A percentile compares a stretch with the other conserved stretches of the same genome.
Evolutionary conservation across 2,113 vertebrate genomes (phyloP).

Genomic region (Nothocercus julius): DNA sequence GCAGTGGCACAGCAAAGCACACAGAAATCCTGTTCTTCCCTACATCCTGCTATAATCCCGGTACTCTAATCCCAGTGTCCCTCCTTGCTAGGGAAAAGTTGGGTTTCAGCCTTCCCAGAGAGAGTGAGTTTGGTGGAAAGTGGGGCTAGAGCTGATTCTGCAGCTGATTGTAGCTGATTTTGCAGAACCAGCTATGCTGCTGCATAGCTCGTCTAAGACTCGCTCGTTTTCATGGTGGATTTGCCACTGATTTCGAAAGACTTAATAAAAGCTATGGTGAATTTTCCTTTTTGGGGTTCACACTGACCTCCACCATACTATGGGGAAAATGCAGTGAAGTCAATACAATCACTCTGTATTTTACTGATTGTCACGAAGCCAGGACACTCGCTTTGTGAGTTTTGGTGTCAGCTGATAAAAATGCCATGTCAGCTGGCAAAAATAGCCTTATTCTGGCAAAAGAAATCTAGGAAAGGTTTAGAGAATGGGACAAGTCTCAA

Average conservation of each 20-base stretch:
- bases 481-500: background rate
- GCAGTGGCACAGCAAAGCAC: background rate
- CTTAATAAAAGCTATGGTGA: background rate
- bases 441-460: background rate
- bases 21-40: conserved; percentile 14
- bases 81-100: background rate
- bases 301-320: background rate
- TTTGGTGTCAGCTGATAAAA: background rate
- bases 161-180: background rate
- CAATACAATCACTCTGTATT: background rate
- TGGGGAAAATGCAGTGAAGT: background rate
- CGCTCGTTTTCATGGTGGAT: background rate
- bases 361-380: background rate
- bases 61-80: background rate
- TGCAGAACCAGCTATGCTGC: background rate
- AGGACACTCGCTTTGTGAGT: background rate
- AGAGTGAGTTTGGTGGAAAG: background rate
- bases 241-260: background rate
- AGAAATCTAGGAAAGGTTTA: background rate
- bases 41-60: background rate
- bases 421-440: background rate
- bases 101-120: background rate
- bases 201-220: background rate
- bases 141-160: background rate
- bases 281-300: background rate